Percentiles rank a stretch among this genome's conserved stretches.
phyloP scores from a whole-genome alignment of 92 coral and sea anemone genomes.

The Nematostella vectensis region DNA sequence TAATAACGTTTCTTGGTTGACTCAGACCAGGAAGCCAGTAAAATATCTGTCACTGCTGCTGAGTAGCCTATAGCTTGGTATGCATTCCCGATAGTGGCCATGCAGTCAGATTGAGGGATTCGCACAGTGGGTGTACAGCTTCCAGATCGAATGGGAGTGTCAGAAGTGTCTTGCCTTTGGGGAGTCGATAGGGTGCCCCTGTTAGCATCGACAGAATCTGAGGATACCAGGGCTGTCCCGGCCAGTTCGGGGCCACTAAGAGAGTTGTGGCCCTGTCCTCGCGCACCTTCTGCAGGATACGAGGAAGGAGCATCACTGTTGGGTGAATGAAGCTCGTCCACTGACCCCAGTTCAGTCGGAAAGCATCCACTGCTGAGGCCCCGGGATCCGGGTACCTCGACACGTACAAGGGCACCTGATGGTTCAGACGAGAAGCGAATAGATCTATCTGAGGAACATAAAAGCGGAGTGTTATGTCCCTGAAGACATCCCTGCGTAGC shows the following conservation, averaged over 20 bases:
- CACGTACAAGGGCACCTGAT: too few species aligned
- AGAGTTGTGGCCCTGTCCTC: slow-evolving; percentile 36
- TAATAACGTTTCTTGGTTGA: slow-evolving; percentile 40
- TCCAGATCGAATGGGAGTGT: slow-evolving; percentile 42
- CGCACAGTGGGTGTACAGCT: slow-evolving; percentile 43
- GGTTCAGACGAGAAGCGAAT: too few species aligned
- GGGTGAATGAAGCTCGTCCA: too few species aligned
- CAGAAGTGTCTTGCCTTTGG: slow-evolving; percentile 20
- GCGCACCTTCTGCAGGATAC: slow-evolving; percentile 16
- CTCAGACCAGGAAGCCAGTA: slow-evolving; percentile 40
- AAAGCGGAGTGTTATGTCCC: too few species aligned
- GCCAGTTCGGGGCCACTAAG: slow-evolving; percentile 39
- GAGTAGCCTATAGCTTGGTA: slow-evolving; percentile 27
- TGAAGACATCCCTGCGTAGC: too few species aligned
- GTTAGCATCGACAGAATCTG: slow-evolving; percentile 20
- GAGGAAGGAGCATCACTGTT: too few species aligned
- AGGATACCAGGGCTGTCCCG: slow-evolving; percentile 49
- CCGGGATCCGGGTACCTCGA: too few species aligned
- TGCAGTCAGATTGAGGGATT: slow-evolving; percentile 41
- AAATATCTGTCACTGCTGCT: slow-evolving; percentile 20
- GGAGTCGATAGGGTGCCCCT: slow-evolving; percentile 23
- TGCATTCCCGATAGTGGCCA: slow-evolving; percentile 35
- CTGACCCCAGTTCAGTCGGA: too few species aligned
- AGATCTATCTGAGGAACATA: too few species aligned
- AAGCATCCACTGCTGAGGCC: too few species aligned